Conservation (phyloP, 2,113 vertebrate species). For the Tragelaphus strepsiceros region DNA sequence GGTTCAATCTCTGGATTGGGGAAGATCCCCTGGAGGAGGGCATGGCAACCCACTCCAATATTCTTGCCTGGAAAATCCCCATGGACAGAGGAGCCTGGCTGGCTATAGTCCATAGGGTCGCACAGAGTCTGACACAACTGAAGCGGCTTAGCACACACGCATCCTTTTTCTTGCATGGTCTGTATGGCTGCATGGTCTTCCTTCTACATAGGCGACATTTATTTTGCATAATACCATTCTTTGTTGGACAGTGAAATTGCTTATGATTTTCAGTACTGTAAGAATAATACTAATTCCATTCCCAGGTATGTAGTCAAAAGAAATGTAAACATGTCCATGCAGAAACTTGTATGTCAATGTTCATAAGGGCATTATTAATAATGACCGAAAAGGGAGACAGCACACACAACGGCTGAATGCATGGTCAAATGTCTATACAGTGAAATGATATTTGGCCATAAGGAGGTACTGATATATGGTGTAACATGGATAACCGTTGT, state of each 20-base stretch:
- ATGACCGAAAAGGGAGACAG: neutral
- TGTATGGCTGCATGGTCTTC: neutral
- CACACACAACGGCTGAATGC: neutral
- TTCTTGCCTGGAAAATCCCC: neutral
- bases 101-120: neutral
- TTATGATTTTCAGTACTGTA: neutral
- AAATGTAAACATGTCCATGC: neutral
- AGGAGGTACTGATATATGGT: neutral
- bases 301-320: neutral
- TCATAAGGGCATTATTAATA: neutral
- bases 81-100: neutral
- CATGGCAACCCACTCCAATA: neutral
- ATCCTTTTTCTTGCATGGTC: neutral
- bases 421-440: neutral
- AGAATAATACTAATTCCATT: neutral
- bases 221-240: neutral
- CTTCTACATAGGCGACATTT: neutral
- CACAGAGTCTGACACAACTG: neutral
- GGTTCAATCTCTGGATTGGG: neutral
- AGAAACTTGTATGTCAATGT: neutral
- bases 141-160: neutral
- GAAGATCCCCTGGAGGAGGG: neutral
- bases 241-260: neutral
- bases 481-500: neutral
- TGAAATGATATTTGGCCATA: neutral